Conservation (phyloP, 2,888 invertebrate species). For the Coelinius sp. region DNA sequence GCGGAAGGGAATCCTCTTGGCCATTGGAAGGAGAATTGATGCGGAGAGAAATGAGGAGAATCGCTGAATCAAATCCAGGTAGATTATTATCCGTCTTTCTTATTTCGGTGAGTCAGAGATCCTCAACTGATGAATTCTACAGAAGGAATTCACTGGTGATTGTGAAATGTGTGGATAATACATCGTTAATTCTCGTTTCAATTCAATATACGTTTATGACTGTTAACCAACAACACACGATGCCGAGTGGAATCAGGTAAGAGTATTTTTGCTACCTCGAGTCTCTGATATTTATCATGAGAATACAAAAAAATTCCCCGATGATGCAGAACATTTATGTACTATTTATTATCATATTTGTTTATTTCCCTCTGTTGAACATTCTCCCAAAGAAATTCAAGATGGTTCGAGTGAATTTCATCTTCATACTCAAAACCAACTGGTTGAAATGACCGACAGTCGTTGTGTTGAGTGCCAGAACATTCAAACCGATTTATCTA, state of each 20-base stretch:
- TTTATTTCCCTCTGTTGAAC: not conserved
- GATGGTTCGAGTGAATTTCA: slow-evolving; percentile 12
- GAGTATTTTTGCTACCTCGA: too few species aligned
- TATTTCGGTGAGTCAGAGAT: not conserved
- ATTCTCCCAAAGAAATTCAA: too few species aligned
- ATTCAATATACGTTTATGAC: slow-evolving; percentile 41
- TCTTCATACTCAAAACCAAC: slow-evolving; percentile 3
- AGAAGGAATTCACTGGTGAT: not conserved
- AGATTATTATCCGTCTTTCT: not conserved
- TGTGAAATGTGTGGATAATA: not conserved
- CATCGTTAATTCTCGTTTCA: slow-evolving; percentile 54
- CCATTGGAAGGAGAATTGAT: not conserved
- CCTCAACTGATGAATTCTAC: not conserved
- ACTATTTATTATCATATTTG: not conserved
- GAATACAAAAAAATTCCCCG: not conserved
- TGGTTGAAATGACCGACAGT: slow-evolving; percentile 32
- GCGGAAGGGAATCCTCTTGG: not conserved
- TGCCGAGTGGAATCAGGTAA: slow-evolving; percentile 55
- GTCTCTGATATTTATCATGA: slow-evolving; percentile 3
- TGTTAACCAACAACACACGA: slow-evolving; percentile 40
- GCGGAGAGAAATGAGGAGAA: not conserved
- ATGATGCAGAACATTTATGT: not conserved
- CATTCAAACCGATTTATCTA: slow-evolving; percentile 41
- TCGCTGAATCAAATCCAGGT: not conserved
- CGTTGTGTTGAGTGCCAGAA: slow-evolving; percentile 23